Evolutionary conservation across 2,113 vertebrate genomes (phyloP), one percentile per base, ranked within the genome.

Genomic region (Ginglymostoma cirratum): DNA sequence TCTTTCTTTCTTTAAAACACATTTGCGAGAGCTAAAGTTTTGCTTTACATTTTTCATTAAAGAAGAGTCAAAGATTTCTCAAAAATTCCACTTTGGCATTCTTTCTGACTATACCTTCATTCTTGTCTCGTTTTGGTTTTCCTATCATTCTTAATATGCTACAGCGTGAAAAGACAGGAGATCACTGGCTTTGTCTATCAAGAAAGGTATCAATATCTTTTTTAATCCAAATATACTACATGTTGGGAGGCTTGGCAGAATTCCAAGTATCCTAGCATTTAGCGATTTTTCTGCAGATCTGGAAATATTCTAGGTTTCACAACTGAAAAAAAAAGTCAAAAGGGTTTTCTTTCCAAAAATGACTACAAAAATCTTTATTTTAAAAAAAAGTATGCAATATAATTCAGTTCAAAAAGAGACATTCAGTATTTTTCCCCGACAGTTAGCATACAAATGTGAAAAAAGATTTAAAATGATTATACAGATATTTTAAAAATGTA

Each of bases 391-490:
- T 70, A 70, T 48, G 65, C 92, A 94, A 19, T 48, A 65, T 90
- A 90, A 90, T 61, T 61, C 55, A 61, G 87, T 90, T 34, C 87
- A 90, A 95, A 95, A 65, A 34, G 27, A 42, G 24, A 27, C 21
- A 21, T 45, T 95, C 2, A 42, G 15, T 34, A 52, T 52, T 27
- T 48, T 76, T 34, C 34, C 34, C 30, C 30, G 34, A 93, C 65
- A 95, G 45, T 30, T 30, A 45, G 55, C 55, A 95, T 45, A 24
- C 65, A 95, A 15, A 72, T 30, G 45, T 72, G 42, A 48, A 95
- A 48, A 95, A 95, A 72, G 10, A 15, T 19, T 95, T 95, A 72
- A 72, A 72, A 48, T 93, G 89, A 67, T 66, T 93, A 93, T 67
- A 93, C 89, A 93, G 42, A 76, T 72, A 72, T 52, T 76, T 95